Evolutionary conservation across 2,113 vertebrate genomes (phyloP).

Genomic region (Sebastes schlegelii): DNA sequence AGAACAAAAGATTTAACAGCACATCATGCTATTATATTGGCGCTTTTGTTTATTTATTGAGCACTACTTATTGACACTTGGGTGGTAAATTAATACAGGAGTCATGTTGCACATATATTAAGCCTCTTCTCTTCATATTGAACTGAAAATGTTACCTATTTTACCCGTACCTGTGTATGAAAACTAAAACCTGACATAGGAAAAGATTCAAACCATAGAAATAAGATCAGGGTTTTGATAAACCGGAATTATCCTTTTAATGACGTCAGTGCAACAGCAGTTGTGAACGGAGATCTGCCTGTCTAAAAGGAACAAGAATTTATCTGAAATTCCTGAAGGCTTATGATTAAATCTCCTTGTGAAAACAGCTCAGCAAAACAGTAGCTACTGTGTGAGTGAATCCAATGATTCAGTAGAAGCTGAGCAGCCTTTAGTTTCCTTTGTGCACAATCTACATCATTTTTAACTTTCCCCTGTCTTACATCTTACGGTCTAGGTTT

Average conservation of each 20-base stretch:
- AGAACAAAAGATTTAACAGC: slow-evolving; percentile 53
- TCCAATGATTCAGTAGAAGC: background rate
- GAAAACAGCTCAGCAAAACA: background rate
- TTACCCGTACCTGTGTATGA: background rate
- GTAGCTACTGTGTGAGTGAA: background rate
- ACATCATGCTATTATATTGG: slow-evolving; percentile 3
- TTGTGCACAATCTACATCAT: background rate
- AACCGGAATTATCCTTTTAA: background rate
- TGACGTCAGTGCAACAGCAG: too few relatives aligned
- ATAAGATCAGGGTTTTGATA: too few relatives aligned
- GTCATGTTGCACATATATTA: background rate
- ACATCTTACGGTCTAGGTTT: background rate
- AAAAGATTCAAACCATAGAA: background rate
- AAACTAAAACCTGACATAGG: background rate
- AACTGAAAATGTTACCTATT: too few relatives aligned
- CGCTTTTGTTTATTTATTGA: slow-evolving; percentile 12
- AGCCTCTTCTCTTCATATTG: background rate
- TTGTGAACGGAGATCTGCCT: background rate
- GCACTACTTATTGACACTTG: background rate
- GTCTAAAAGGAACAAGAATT: background rate
- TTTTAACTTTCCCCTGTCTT: background rate
- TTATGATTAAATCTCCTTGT: background rate
- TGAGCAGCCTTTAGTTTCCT: background rate
- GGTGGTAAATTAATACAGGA: background rate
- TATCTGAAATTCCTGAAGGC: background rate